Percentiles rank a stretch among this genome's conserved stretches.
Conservation (phyloP, 1,140 invertebrate species). For the Nymphalis io region DNA sequence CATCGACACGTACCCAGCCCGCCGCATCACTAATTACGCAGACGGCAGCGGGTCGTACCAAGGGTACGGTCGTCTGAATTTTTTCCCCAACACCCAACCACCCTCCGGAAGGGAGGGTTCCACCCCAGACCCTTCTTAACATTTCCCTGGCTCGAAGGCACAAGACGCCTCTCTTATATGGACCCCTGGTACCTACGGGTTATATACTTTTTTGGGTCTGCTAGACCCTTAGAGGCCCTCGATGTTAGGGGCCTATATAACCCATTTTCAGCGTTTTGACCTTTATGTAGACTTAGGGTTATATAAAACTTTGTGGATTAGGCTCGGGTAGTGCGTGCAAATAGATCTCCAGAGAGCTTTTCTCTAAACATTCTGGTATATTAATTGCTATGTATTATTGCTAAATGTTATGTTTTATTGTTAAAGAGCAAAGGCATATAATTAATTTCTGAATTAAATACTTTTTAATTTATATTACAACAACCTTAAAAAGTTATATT, state of each 20-base stretch:
- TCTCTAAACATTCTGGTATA: constrained; percentile 39
- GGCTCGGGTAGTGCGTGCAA: constrained; percentile 35
- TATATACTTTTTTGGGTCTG: constrained; percentile 79
- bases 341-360: constrained; percentile 40
- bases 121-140: constrained; percentile 77
- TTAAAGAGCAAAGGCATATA: background rate
- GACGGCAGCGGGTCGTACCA: constrained; percentile 72
- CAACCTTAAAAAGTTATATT: too few species aligned
- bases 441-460: background rate
- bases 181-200: constrained; percentile 70
- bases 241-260: constrained; percentile 72
- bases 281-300: constrained; percentile 51
- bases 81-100: constrained; percentile 68
- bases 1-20: constrained; percentile 58
- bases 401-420: constrained; percentile 5
- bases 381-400: constrained; percentile 36
- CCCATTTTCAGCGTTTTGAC: constrained; percentile 67
- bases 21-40: constrained; percentile 77
- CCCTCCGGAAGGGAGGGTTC: constrained; percentile 64
- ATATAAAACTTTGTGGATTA: constrained; percentile 52
- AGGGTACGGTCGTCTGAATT: constrained; percentile 76
- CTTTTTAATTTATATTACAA: too few species aligned
- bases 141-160: constrained; percentile 73
- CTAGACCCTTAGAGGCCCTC: constrained; percentile 67
- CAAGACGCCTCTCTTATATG: constrained; percentile 76